Base-by-base conservation (phyloP, 2,797 vertebrate species). In the Cottoperca gobio region DNA sequence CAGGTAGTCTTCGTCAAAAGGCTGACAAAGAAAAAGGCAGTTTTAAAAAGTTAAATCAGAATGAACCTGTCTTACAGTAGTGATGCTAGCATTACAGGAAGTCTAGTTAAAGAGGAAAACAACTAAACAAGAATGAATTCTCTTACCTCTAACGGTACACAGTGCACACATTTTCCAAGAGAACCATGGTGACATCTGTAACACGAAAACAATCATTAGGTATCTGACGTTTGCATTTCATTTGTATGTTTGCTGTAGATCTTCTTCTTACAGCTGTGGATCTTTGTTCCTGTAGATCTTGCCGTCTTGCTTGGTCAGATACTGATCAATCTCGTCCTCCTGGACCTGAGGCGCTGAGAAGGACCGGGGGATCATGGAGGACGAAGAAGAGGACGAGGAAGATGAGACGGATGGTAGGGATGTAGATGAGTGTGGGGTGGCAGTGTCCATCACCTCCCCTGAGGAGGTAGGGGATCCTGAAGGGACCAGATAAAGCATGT, bases 1-100 rank as follows among this genome's bases (percentile, higher is more conserved):
- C 86, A 99, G 95, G 94, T 99, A 99, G 95, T 99, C 98, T 91
- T 99, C 98, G 33, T 99, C 98, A 73, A 99, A 99, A 74, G 98
- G 98, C 98, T 99, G 93, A 66, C 65, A 74, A 83, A 79, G 58
- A 28, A 9, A 73, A 73, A 81, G 21, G 0, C 14, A 65, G 10
- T 3, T 16, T 46, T 0, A 64, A 1, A 37, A 3, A 37, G 16
- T 21, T 7, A 8, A 52, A 26, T 13, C 10, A 33, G 31, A 61
- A 2, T 12, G 35, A 73, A 66, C 26, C 2, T 19, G 14, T 28
- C 0, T 6, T 2, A 26, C 6, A 26, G 33, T 8, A 6, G 26
- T 8, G 28, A 3, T 16, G 31, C 9, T 3, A 6, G 5, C 2
- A 14, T 57, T 33, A 40, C 9, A 45, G 26, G 2, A 6, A 0